Base-by-base conservation (phyloP, 2,113 vertebrate species). In the Lates calcarifer region DNA sequence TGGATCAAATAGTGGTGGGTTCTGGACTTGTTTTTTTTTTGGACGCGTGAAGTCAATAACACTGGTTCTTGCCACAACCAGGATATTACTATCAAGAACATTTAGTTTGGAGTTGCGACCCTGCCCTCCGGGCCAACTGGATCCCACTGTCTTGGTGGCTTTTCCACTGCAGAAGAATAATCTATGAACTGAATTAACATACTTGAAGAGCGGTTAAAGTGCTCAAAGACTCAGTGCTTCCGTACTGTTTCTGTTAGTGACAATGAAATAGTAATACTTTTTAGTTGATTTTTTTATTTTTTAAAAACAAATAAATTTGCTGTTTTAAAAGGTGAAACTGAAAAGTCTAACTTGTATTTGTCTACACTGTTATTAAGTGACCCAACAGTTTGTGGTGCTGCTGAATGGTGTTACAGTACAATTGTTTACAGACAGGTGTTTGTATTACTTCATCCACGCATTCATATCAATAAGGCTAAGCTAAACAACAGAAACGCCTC, bases 181-280 rank as follows among this genome's bases (percentile, higher is more conserved):
- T 89, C 90, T 91, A 91, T 91, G 82, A 94, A 93, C 90, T 90
- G 77, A 91, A 91, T 94, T 93, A 96, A 97, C 96, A 96, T 98
- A 99, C 97, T 98, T 99, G 97, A 98, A 99, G 97, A 99, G 97
- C 94, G 90, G 93, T 95, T 94, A 62, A 88, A 87, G 93, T 94
- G 96, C 97, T 98, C 96, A 94, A 95, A 97, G 96, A 94, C 91
- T 98, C 97, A 98, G 97, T 97, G 98, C 97, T 98, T 98, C 97
- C 97, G 96, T 94, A 95, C 93, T 96, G 96, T 98, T 98, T 97
- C 96, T 96, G 96, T 96, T 97, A 96, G 93, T 91, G 95, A 92
- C 90, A 87, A 92, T 92, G 83, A 93, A 94, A 93, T 93, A 95
- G 94, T 96, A 96, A 96, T 93, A 95, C 95, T 96, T 97, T 97